These are phyloP conservation scores for Peromyscus aztecus DNA, from an alignment of 2,797 vertebrate genomes.

Conservation along the genomic window DNA sequence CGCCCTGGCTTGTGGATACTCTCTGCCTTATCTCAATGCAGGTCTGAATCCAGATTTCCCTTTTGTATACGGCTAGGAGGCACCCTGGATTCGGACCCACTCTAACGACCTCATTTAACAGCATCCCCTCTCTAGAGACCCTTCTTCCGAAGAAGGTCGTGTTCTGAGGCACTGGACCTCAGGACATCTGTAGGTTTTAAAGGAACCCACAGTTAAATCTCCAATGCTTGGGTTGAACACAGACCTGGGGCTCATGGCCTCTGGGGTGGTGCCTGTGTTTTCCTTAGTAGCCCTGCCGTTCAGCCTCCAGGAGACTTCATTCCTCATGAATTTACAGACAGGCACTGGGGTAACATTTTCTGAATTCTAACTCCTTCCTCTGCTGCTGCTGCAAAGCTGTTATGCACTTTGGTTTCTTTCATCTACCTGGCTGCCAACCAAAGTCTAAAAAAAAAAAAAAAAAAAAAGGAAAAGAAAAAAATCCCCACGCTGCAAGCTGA, in stretches of 20 bases:
- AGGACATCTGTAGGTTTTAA: not conserved
- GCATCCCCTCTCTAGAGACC: not conserved
- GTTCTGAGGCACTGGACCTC: not conserved
- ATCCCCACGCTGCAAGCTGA: conserved; percentile 75
- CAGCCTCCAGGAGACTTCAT: not conserved
- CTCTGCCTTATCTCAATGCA: not conserved
- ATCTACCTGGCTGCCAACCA: conserved; percentile 84
- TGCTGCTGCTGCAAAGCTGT: conserved; percentile 77
- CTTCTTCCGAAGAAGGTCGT: not conserved
- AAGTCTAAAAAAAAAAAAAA: conserved; percentile 72
- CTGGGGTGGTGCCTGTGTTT: not conserved
- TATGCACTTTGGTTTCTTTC: conserved; percentile 78
- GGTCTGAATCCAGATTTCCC: not conserved
- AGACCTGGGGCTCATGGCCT: not conserved
- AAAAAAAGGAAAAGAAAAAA: conserved; percentile 74
- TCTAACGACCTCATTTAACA: not conserved
- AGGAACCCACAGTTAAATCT: not conserved
- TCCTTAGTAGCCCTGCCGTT: not conserved
- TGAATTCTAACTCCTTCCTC: conserved; percentile 69
- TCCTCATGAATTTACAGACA: conserved; percentile 66
- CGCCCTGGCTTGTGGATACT: rapidly evolving
- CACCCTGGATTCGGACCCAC: not conserved
- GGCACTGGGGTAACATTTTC: conserved; percentile 62
- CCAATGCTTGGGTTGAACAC: not conserved
- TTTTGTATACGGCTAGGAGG: not conserved